Evolutionary conservation across 1,140 invertebrate genomes (phyloP).

Genomic region (Drosophila hydei): DNA sequence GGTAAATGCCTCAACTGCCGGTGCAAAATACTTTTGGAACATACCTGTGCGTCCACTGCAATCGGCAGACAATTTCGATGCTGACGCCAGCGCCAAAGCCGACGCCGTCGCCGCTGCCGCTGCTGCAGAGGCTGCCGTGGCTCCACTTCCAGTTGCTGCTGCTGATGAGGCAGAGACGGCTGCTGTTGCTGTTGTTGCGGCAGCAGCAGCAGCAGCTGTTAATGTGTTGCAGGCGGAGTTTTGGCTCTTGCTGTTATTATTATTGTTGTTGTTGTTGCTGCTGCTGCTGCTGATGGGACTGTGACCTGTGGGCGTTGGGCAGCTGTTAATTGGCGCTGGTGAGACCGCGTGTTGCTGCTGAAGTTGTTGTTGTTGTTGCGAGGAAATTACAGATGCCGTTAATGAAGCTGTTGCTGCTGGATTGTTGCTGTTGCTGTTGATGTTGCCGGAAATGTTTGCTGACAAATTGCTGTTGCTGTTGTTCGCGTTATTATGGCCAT

Average conservation of each 20-base stretch:
- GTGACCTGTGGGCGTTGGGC: slow-evolving; percentile 76
- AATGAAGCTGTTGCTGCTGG: slow-evolving; percentile 73
- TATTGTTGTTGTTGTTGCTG: slow-evolving; percentile 46
- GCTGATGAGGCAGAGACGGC: slow-evolving; percentile 40
- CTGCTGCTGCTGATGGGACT: slow-evolving; percentile 57
- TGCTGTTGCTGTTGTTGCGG: slow-evolving; percentile 53
- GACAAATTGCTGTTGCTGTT: slow-evolving; percentile 45
- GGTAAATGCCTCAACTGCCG: slow-evolving; percentile 76
- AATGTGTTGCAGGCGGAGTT: slow-evolving; percentile 73
- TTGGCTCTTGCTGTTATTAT: slow-evolving; percentile 35
- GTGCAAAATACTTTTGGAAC: slow-evolving; percentile 83
- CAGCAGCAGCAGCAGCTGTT: slow-evolving; percentile 67
- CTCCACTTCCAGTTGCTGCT: slow-evolving; percentile 54
- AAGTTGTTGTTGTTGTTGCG: slow-evolving; percentile 49
- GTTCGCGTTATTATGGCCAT: slow-evolving; percentile 31
- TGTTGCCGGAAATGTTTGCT: slow-evolving; percentile 63
- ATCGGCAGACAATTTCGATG: slow-evolving; percentile 81
- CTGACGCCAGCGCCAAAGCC: slow-evolving; percentile 46
- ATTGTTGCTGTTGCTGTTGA: slow-evolving; percentile 48
- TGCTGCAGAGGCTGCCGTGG: slow-evolving; percentile 28
- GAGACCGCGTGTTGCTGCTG: slow-evolving; percentile 62
- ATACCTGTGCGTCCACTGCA: slow-evolving; percentile 84
- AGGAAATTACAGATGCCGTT: slow-evolving; percentile 61
- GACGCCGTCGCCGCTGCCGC: slow-evolving; percentile 36
- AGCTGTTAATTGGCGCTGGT: slow-evolving; percentile 70